phyloP scores from a whole-genome alignment of 2,113 vertebrate species.

The Tyrannus savana region DNA sequence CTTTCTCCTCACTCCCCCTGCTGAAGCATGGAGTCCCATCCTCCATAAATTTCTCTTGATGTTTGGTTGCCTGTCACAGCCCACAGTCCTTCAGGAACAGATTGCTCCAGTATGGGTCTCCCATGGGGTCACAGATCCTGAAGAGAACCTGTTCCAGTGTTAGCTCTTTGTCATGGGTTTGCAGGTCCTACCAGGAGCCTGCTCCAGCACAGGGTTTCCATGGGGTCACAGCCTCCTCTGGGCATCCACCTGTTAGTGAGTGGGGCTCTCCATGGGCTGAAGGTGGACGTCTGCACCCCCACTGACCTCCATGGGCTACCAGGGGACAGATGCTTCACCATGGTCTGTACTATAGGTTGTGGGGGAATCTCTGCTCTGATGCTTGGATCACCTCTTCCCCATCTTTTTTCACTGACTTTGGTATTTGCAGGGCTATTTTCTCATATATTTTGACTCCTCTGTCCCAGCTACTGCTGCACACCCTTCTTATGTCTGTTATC shows the following conservation, averaged over 20 bases:
- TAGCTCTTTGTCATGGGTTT: not conserved
- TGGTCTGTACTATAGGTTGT: accelerated
- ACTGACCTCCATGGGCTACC: not conserved
- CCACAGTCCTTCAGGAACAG: not conserved
- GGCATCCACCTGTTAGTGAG: accelerated
- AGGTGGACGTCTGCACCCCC: not conserved
- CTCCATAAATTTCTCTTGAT: too few species aligned
- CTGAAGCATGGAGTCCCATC: not conserved
- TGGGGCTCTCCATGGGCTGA: not conserved
- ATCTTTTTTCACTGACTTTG: not conserved
- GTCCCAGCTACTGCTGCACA: not conserved
- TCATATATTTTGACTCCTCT: not conserved
- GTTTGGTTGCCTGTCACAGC: accelerated
- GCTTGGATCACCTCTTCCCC: accelerated
- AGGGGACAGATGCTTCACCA: not conserved
- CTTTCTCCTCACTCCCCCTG: not conserved
- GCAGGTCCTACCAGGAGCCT: not conserved
- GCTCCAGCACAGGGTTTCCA: not conserved
- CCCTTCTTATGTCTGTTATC: not conserved
- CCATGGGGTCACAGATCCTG: not conserved
- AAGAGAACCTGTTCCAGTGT: not conserved
- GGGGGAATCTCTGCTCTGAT: accelerated
- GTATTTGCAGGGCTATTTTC: not conserved
- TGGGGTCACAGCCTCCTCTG: not conserved
- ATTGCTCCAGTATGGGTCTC: not conserved